Evolutionary conservation across 2,888 invertebrate genomes (phyloP), one percentile per base, ranked within the genome.

Genomic region (Orgyia antiqua): DNA sequence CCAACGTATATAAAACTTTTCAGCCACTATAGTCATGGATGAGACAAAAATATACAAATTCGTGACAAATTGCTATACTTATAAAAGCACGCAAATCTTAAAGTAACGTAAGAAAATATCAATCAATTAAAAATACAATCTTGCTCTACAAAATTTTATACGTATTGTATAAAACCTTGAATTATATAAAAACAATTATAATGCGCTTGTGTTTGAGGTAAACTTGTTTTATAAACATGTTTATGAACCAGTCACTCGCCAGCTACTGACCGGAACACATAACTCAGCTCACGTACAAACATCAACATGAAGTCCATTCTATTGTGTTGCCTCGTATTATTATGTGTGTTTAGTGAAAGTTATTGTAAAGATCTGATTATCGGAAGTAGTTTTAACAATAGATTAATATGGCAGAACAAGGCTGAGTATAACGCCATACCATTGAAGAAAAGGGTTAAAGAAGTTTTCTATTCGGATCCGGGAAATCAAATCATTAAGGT

Each of bases 401-500:
- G 82, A 43, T 56, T 84, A 31, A 18, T 78, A 10, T 72, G 68
- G 64, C 82, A 83, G 42, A 53, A 82, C 40, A 84, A 84, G 43
- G 78, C 78, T 1, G 84, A 82, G 31, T 84, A 82, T 51, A 78
- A 69, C 50, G 56, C 79, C 3, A 76, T 84, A 37, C 86, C 82
- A 3, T 52, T 84, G 3, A 84, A 83, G 53, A 86, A 86, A 45
- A 67, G 84, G 42, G 82, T 82, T 31, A 86, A 86, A 48, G 84
- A 86, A 52, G 73, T 74, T 10, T 86, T 86, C 55, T 86, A 40
- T 39, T 73, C 74, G 1, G 84, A 86, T 42, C 73, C 84, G 1
- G 80, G 76, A 24, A 82, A 86, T 32, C 84, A 82, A 59, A 67
- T 74, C 34, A 82, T 86, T 31, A 86, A 82, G 83, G 84, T 84